Evolutionary conservation across 2,113 vertebrate genomes (phyloP).

Genomic region (Eurystomus gularis): DNA sequence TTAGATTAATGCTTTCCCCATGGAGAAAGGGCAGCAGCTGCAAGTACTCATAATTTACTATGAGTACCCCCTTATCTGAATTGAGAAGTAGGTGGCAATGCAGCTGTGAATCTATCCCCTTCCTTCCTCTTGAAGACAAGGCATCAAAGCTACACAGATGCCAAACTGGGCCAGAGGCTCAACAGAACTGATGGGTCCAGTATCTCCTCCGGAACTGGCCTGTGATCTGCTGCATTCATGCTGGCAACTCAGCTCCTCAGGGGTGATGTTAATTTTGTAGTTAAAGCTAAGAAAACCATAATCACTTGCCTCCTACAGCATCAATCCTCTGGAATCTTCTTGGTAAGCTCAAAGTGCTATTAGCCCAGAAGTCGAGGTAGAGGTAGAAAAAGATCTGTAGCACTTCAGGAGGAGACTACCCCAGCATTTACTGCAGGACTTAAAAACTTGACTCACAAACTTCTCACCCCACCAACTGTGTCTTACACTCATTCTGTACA

Average conservation of each 20-base stretch:
- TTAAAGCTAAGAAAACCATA: background rate
- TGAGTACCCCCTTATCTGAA: background rate
- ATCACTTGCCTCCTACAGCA: background rate
- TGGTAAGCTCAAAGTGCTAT: background rate
- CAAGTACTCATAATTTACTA: slow-evolving; percentile 1
- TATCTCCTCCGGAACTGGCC: background rate
- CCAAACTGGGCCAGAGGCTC: background rate
- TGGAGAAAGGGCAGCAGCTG: slow-evolving; percentile 16
- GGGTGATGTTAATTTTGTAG: background rate
- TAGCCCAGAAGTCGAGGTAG: background rate
- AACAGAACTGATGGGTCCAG: background rate
- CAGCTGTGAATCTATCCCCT: slow-evolving; percentile 21
- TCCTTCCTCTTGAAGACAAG: background rate
- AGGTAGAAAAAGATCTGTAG: background rate
- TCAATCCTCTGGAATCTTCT: background rate
- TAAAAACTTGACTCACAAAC: background rate
- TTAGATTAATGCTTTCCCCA: background rate
- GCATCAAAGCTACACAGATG: background rate
- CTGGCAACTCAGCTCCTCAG: background rate
- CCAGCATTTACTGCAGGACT: background rate
- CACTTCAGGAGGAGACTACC: background rate
- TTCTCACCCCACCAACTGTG: background rate
- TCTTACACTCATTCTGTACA: background rate
- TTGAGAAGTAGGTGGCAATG: background rate
- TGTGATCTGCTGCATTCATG: background rate